Evolutionary conservation across 2,888 invertebrate genomes (phyloP), one percentile per base, ranked within the genome.

Genomic region (Chromoteleia sp.): DNA sequence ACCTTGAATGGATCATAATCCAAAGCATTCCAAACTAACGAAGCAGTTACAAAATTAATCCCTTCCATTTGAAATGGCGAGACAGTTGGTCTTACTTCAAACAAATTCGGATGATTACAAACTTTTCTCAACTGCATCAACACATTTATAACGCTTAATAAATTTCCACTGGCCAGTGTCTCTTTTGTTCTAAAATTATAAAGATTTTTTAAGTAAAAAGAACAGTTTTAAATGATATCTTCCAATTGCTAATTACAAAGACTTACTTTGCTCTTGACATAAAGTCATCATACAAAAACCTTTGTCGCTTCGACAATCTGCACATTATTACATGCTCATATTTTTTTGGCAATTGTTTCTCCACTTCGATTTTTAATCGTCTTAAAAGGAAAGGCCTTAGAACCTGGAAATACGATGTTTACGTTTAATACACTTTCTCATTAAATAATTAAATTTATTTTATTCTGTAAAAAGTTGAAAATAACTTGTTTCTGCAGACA

Each of bases 231-330:
- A n/a, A n/a, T n/a, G n/a, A n/a, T n/a, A n/a, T n/a, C n/a, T n/a
- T n/a, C n/a, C n/a, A 45, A 25, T 25, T 25, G 25, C 5, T 33
- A 5, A 33, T 33, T 43, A 7, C 1, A 25, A 21, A 48, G 33
- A 93, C 95, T 94, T 92, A 97, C 97, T 97, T 96, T 89, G 98
- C 95, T 88, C 98, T 95, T 65, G 98, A 96, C 99, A 99, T 99
- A 93, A 99, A 99, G 92, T 99, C 99, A 93, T 99, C 99, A 93
- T 99, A 99, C 76, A 99, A 94, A 93, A 95, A 98, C 83, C 99
- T 94, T 92, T 99, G 99, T 36, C 99, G 94, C 92, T 98, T 98
- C 36, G 99, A 98, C 85, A 99, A 94, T 58, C 97, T 94, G 90
- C 98, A 99, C 94, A 97, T 95, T 19, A 99, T 94, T 84, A 99